Base-by-base conservation (phyloP, 2,113 vertebrate genomes). In the Sylvia atricapilla region DNA sequence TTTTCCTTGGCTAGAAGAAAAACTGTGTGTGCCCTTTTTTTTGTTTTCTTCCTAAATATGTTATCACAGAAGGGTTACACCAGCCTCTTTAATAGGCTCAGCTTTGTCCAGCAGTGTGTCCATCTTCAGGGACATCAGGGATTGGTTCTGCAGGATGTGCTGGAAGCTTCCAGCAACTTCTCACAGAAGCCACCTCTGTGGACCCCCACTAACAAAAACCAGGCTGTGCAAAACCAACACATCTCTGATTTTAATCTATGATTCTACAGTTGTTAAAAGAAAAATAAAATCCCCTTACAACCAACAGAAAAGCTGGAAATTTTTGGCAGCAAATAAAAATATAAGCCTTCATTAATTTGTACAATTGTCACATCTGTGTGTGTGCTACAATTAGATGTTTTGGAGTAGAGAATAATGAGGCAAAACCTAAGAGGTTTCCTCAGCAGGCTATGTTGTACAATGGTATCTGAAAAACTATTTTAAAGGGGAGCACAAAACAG, bases 1-100 rank as follows among this genome's bases (percentile, higher is more conserved):
- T 66, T 41, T 66, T 44, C 15, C 15, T 10, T 53, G 11, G 2
- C 49, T 55, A 30, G 20, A 55, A 80, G 1, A 19, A 55, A 44
- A 80, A 66, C 25, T 24, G 4, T 44, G 22, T 41, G 7, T 28
- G 15, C 20, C 1, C 27, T 67, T 67, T 56, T 47, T 47, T 67
- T 39, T 3, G 31, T 23, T 81, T 56, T 46, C 6, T 37, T 56
- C 6, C 3, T 33, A 47, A 56, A 25, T 39, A 16, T 47, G 10
- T 21, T 0, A 33, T 68, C 27, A 21, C 50, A 80, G 17, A 25
- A 5, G 6, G 0, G 0, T 16, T 80, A 31, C 10, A 31, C 10
- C 41, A 56, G 0, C 10, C 16, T 37, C 21, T 47, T 27, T 10
- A 1, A 56, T 1, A 2, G 22, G 6, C 6, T 41, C 33, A 46